These are phyloP conservation scores for Melanotaenia nigrans DNA, from an alignment of 2,797 vertebrate genomes.

Conservation along the genomic window DNA sequence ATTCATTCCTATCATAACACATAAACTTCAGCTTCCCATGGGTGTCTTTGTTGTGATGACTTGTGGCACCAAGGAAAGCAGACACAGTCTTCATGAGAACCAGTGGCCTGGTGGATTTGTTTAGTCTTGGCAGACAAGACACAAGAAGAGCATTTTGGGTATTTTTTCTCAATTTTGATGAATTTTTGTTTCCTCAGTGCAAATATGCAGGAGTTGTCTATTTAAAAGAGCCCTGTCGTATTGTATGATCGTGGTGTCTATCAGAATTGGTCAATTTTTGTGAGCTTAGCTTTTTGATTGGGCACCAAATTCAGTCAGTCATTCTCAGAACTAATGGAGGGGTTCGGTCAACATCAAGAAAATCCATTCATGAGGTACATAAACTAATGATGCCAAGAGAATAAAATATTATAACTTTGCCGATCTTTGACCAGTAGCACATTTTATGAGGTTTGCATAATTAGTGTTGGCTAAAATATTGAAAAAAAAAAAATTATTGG, in stretches of 20 bases:
- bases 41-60: conserved; percentile 68
- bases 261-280: not conserved
- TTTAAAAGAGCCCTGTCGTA: conserved; percentile 6
- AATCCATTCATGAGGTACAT: not conserved
- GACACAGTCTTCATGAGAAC: conserved; percentile 43
- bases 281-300: not conserved
- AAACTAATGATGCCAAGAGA: not conserved
- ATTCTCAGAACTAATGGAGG: not conserved
- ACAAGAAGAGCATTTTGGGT: conserved; percentile 35
- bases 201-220: conserved; percentile 10
- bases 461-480: not conserved
- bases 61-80: conserved; percentile 67
- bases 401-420: not conserved
- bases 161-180: conserved; percentile 14
- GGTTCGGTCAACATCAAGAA: not conserved
- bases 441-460: not conserved
- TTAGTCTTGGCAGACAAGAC: conserved; percentile 63
- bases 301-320: not conserved
- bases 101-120: conserved; percentile 53
- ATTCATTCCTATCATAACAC: conserved; percentile 71
- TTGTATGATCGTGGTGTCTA: not conserved
- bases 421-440: not conserved
- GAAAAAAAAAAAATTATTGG: not conserved
- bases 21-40: conserved; percentile 57
- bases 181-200: conserved; percentile 38